Conservation (phyloP, 2,797 vertebrate genomes). For the Apodemus agrarius region DNA sequence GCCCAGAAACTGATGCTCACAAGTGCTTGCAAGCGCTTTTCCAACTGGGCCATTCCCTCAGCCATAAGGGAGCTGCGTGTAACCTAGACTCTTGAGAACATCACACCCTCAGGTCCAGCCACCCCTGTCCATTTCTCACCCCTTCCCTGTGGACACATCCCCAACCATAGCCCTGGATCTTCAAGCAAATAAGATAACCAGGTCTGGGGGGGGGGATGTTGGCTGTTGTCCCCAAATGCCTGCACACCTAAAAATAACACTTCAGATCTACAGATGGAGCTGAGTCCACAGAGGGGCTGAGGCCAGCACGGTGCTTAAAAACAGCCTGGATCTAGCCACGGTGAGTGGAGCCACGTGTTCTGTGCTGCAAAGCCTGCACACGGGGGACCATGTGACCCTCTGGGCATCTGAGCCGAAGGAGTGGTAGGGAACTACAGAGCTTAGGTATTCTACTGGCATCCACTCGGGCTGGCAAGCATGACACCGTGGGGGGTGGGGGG, state of each 20-base stretch:
- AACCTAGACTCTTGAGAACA: neutral
- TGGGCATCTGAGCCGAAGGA: neutral
- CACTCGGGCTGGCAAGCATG: neutral
- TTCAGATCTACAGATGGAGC: neutral
- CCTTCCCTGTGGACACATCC: neutral
- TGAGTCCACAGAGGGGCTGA: neutral
- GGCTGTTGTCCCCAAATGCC: neutral
- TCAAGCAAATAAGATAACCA: neutral
- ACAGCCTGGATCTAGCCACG: neutral
- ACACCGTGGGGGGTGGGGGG: fast-evolving
- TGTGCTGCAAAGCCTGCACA: neutral
- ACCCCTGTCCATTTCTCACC: neutral
- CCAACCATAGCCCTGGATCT: neutral
- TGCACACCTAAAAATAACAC: neutral
- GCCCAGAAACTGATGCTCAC: neutral
- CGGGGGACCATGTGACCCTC: fast-evolving
- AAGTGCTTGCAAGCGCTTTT: neutral
- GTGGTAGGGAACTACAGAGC: neutral
- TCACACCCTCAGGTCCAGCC: neutral
- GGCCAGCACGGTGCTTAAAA: neutral
- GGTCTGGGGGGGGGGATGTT: neutral
- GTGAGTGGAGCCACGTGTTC: neutral
- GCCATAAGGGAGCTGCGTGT: neutral
- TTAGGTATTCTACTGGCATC: neutral
- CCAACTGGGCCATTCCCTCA: neutral